Conservation (phyloP, 1,140 invertebrate genomes). For the Micrasema longulum region DNA sequence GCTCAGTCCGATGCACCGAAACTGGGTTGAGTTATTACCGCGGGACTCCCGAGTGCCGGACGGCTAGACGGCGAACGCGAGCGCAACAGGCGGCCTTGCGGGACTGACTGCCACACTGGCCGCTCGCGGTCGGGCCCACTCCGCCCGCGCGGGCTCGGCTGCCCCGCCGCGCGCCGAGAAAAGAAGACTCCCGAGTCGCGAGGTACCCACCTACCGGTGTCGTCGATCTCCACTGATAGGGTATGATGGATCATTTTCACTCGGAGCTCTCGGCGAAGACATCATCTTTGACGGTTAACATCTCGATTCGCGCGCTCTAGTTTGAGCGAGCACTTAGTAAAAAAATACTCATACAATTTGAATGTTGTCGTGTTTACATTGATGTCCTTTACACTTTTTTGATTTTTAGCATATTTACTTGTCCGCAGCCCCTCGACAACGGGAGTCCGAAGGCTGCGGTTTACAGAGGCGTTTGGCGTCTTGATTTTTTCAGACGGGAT, state of each 20-base stretch:
- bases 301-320: background rate
- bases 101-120: background rate
- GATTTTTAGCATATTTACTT: background rate
- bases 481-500: constrained; percentile 18
- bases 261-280: background rate
- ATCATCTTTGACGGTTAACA: constrained; percentile 16
- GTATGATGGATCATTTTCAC: background rate
- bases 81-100: constrained; percentile 9
- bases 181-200: background rate
- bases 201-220: background rate
- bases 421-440: background rate
- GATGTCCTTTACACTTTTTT: background rate
- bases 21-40: background rate
- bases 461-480: constrained; percentile 29
- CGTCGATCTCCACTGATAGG: background rate
- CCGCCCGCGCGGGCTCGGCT: background rate
- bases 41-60: background rate
- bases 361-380: background rate
- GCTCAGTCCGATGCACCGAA: background rate
- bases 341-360: background rate
- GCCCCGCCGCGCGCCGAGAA: background rate
- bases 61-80: background rate
- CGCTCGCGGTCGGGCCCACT: background rate
- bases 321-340: background rate
- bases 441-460: constrained; percentile 10